A percentile compares a stretch with the other conserved stretches of the same genome.
Conservation (phyloP, 2,113 vertebrate species). For the Ia io region DNA sequence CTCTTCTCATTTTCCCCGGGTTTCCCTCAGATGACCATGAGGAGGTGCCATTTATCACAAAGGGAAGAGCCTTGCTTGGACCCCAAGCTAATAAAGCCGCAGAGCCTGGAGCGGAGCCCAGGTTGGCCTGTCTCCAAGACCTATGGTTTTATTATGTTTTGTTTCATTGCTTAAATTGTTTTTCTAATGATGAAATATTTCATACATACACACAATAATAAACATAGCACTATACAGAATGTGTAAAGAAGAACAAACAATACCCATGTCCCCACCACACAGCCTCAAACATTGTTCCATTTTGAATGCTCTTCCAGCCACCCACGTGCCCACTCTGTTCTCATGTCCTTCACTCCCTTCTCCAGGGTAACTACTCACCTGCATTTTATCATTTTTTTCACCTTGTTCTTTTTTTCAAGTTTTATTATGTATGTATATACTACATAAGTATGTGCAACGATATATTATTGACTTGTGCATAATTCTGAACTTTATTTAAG, state of each 20-base stretch:
- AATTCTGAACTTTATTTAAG: not conserved
- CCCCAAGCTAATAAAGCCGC: not conserved
- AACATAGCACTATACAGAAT: not conserved
- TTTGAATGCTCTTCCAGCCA: not conserved
- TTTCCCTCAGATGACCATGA: not conserved
- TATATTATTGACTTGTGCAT: not conserved
- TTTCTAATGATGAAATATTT: constrained; percentile 57
- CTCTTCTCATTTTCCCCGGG: not conserved
- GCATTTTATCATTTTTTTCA: not conserved
- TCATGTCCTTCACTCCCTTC: not conserved
- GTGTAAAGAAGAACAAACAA: constrained; percentile 10
- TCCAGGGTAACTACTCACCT: not conserved
- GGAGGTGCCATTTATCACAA: not conserved
- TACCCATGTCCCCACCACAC: no score
- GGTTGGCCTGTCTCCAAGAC: not conserved
- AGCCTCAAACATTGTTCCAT: not conserved
- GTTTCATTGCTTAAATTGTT: constrained; percentile 51
- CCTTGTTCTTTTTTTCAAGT: not conserved
- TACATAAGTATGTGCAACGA: not conserved
- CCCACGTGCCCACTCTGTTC: not conserved
- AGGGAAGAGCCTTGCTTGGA: not conserved
- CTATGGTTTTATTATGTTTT: constrained; percentile 33
- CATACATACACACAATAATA: constrained; percentile 5
- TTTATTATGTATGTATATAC: not conserved
- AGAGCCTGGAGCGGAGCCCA: constrained; percentile 24